Base-by-base conservation (phyloP, 2,113 vertebrate species). In the Plotosus lineatus region DNA sequence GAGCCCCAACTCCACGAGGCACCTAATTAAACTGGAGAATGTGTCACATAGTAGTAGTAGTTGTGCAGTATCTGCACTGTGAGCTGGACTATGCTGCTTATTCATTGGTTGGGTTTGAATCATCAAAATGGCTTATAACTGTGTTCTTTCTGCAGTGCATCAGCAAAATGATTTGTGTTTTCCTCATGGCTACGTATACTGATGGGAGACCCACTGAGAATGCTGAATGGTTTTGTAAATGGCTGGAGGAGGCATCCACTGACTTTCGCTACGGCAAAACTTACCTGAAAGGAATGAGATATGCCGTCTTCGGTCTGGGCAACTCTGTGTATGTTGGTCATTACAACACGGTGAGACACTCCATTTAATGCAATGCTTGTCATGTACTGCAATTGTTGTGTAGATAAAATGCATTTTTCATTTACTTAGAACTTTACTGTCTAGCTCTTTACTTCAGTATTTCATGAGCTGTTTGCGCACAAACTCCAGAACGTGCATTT, bases 171-270 rank as follows among this genome's bases (percentile, higher is more conserved):
- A 50, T 98, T 3, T 98, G 95, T 36, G 95, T 94, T 77, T 99
- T 99, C 84, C 85, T 99, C 58, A 88, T 98, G 82, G 94, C 97
- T 44, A 96, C 97, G 0, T 98, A 98, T 87, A 95, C 95, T 0
- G 97, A 97, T 0, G 97, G 97, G 17, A 89, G 84, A 61, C 96
- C 97, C 0, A 89, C 95, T 0, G 95, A 96, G 82, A 95, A 91
- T 0, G 94, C 97, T 0, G 88, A 88, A 6, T 99, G 97, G 97
- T 99, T 98, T 90, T 99, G 94, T 84, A 97, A 92, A 84, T 99
- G 98, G 98, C 77, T 98, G 44, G 93, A 97, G 76, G 97, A 99
- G 36, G 92, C 97, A 0, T 92, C 93, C 6, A 95, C 76, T 3
- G 98, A 97, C 81, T 99, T 99, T 79, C 89, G 96, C 61, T 96